These are phyloP conservation scores for Montipora foliosa DNA, from an alignment of 64 coral and sea anemone genomes.

Conservation along the genomic window DNA sequence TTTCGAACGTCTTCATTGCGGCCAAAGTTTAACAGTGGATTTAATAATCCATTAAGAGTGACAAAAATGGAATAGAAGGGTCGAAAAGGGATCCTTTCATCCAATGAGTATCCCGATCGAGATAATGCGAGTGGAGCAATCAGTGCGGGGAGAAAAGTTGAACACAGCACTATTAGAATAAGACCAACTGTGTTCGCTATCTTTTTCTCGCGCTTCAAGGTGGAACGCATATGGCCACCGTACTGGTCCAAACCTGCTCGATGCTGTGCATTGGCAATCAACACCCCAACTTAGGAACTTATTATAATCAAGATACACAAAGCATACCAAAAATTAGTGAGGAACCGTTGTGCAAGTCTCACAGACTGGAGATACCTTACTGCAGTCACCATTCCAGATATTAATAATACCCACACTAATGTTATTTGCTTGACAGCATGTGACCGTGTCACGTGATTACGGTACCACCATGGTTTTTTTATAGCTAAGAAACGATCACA, in stretches of 20 bases:
- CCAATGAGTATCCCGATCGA: no score
- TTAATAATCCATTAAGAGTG: background rate
- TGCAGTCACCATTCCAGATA: background rate
- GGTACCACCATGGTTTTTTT: background rate
- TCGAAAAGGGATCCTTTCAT: background rate
- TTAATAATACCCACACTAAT: background rate
- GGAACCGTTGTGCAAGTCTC: background rate
- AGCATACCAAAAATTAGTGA: background rate
- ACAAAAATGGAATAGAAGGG: background rate
- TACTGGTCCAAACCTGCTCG: background rate
- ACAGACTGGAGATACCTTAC: background rate
- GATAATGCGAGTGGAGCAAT: background rate
- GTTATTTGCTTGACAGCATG: background rate
- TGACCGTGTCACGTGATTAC: background rate
- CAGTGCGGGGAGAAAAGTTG: background rate
- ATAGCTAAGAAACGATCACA: background rate
- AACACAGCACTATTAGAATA: background rate
- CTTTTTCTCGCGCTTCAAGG: background rate
- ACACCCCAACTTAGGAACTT: background rate
- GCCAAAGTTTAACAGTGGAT: background rate
- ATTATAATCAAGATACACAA: background rate
- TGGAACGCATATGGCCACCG: background rate
- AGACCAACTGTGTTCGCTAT: slow-evolving; percentile 18
- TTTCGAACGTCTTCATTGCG: background rate
- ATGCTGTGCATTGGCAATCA: background rate